Percentiles rank a stretch among this genome's conserved stretches.
Evolutionary conservation across 2,888 invertebrate genomes (phyloP).

Genomic region (Punctoribates punctum): DNA sequence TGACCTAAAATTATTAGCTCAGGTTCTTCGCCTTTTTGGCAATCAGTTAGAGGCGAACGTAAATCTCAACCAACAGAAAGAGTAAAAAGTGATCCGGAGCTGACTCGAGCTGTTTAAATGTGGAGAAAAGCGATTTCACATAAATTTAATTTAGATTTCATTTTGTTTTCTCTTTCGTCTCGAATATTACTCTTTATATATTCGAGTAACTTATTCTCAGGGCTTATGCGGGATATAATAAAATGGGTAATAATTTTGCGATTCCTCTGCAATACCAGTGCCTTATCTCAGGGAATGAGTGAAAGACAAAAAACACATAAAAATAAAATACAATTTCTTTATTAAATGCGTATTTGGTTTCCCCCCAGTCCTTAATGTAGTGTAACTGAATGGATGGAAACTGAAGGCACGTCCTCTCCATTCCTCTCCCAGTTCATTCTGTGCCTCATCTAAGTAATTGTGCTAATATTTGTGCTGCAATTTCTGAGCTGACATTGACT

Average conservation of each 20-base stretch:
- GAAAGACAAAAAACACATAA: neutral
- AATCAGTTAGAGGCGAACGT: no score
- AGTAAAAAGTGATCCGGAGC: no score
- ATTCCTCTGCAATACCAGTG: neutral
- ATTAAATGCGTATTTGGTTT: neutral
- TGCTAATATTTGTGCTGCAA: constrained; percentile 20
- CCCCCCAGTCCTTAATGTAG: no score
- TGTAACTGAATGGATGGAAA: no score
- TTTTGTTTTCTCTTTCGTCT: neutral
- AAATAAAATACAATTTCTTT: constrained; percentile 23
- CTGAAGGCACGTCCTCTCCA: neutral
- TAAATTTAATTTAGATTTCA: neutral
- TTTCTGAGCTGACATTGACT: constrained; percentile 23
- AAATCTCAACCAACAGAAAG: no score
- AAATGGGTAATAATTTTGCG: neutral
- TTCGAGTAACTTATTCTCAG: neutral
- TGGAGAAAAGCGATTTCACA: neutral
- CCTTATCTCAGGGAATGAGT: neutral
- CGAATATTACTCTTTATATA: neutral
- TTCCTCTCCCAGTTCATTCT: neutral
- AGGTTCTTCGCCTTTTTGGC: no score
- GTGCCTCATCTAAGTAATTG: constrained; percentile 1
- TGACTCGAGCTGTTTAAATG: neutral
- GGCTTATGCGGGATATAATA: constrained; percentile 5
- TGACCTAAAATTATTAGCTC: no score